phyloP scores from a whole-genome alignment of 2,888 invertebrate genomes.

The Microplitis manilae region DNA sequence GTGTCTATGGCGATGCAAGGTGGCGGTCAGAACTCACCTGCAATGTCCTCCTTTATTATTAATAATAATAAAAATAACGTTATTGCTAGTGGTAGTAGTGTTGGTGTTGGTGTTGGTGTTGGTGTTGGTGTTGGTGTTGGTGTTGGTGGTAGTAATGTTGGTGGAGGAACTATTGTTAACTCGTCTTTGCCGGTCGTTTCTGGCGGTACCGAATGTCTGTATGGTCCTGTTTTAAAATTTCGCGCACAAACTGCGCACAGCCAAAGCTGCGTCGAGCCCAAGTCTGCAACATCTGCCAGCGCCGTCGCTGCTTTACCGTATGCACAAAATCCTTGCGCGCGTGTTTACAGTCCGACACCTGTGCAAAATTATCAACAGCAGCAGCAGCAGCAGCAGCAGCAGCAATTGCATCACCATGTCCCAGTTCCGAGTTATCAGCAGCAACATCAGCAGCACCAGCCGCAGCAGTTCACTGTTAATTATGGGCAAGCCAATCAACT shows the following conservation, averaged over 20 bases:
- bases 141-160: conserved; percentile 47
- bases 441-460: conserved; percentile 26
- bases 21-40: conserved; percentile 6
- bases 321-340: conserved; percentile 56
- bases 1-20: background rate
- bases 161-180: conserved; percentile 40
- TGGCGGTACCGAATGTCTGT: conserved; percentile 60
- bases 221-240: conserved; percentile 69
- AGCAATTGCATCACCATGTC: conserved; percentile 30
- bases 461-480: conserved; percentile 52
- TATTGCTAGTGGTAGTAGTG: conserved; percentile 41
- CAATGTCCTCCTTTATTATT: conserved; percentile 40
- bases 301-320: conserved; percentile 47
- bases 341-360: conserved; percentile 57
- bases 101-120: conserved; percentile 47
- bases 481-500: conserved; percentile 56
- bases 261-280: conserved; percentile 52
- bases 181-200: conserved; percentile 47
- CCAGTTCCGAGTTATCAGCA: conserved; percentile 19
- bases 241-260: conserved; percentile 59
- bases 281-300: conserved; percentile 43
- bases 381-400: conserved; percentile 46
- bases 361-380: conserved; percentile 51
- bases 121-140: conserved; percentile 50
- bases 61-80: conserved; percentile 28